Evolutionary conservation across 2,888 invertebrate species (phyloP).

Genomic region (Aleiodes testaceus): DNA sequence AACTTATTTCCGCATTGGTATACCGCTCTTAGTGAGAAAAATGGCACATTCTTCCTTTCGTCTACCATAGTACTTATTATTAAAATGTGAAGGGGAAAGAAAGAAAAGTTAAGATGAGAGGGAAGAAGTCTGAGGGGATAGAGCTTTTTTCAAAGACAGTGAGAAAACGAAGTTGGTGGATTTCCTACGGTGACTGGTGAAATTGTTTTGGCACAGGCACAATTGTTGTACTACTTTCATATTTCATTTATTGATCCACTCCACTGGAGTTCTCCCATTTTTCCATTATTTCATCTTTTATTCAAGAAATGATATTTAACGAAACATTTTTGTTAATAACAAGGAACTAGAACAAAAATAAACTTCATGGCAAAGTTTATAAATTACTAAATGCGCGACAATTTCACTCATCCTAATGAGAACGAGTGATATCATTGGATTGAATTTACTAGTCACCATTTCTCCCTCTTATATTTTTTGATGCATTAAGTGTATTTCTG

Average conservation of each 20-base stretch:
- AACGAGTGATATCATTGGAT: too few relatives aligned
- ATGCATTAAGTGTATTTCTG: too few relatives aligned
- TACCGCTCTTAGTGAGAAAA: slow-evolving; percentile 14
- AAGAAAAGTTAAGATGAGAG: slow-evolving; percentile 14
- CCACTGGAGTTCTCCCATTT: background rate
- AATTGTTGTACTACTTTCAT: slow-evolving; percentile 18
- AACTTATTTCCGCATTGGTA: background rate
- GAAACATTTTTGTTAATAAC: too few relatives aligned
- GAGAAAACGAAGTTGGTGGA: background rate
- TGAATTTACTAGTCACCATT: too few relatives aligned
- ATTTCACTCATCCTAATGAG: too few relatives aligned
- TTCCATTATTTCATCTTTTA: background rate
- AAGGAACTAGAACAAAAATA: too few relatives aligned
- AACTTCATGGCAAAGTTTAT: too few relatives aligned
- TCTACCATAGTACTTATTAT: slow-evolving; percentile 18
- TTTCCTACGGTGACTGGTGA: background rate
- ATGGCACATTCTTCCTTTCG: slow-evolving; percentile 3
- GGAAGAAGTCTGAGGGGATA: background rate
- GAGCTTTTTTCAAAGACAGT: background rate
- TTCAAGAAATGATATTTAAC: too few relatives aligned
- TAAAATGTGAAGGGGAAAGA: slow-evolving; percentile 15
- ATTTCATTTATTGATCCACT: slow-evolving; percentile 18
- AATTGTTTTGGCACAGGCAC: slow-evolving; percentile 28
- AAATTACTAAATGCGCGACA: too few relatives aligned
- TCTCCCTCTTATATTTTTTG: too few relatives aligned